These are phyloP conservation scores for Carassius carassius DNA, from an alignment of 2,113 vertebrate species.

Conservation along the genomic window DNA sequence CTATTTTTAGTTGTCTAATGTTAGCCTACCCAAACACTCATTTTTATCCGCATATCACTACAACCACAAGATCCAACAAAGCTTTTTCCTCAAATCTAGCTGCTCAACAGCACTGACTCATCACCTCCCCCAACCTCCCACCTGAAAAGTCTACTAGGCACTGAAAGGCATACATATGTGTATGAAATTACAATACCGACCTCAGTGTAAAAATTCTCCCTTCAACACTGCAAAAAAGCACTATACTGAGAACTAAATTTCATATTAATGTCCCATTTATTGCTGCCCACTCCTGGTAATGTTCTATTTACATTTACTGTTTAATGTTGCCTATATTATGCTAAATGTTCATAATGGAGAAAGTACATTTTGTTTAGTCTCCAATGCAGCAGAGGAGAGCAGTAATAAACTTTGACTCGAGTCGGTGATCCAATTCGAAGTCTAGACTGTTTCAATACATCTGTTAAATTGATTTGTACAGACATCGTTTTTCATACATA, in stretches of 20 bases:
- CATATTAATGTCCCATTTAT: not conserved
- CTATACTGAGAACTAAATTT: not conserved
- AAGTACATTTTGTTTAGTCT: not conserved
- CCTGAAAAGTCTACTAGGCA: not conserved
- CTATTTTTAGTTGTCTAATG: not conserved
- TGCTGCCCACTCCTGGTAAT: not conserved
- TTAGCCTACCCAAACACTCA: not conserved
- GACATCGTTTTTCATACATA: not conserved
- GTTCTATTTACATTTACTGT: not conserved
- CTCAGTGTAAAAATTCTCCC: not conserved
- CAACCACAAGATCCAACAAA: not conserved
- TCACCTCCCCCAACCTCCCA: constrained; percentile 10
- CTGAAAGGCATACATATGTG: not conserved
- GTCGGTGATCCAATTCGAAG: not conserved
- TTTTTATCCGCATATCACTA: not conserved
- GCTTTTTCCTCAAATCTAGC: not conserved
- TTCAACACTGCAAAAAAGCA: not conserved
- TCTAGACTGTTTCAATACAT: not conserved
- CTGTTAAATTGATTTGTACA: not conserved
- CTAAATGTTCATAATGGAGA: not conserved
- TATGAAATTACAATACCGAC: constrained; percentile 9
- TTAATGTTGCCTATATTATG: constrained; percentile 2
- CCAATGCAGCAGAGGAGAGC: not conserved
- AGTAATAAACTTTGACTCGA: constrained; percentile 11
- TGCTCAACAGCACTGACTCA: constrained; percentile 9